Conservation (phyloP, 2,113 vertebrate species). For the Edolisoma coerulescens region DNA sequence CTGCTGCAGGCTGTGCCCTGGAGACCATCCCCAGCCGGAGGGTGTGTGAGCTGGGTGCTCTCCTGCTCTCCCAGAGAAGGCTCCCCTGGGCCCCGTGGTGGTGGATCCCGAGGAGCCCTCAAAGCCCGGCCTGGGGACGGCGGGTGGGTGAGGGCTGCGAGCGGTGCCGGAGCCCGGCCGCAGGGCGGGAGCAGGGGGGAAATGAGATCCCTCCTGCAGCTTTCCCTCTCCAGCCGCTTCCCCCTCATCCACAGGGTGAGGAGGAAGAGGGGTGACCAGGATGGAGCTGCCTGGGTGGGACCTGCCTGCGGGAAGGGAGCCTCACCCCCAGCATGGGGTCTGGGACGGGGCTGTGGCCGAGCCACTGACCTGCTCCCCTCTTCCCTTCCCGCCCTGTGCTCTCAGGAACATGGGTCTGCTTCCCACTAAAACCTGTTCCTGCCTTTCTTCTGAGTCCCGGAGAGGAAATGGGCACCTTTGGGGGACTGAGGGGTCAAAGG, state of each 20-base stretch:
- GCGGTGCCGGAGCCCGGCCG: rapidly evolving
- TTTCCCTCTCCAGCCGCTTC: background rate
- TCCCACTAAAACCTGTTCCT: background rate
- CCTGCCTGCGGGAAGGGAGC: background rate
- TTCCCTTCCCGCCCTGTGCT: background rate
- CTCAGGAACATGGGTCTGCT: background rate
- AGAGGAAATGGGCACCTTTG: background rate
- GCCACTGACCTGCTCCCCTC: background rate
- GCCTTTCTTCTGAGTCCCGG: background rate
- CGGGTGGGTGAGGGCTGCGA: background rate
- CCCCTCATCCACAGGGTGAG: background rate
- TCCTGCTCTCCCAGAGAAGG: rapidly evolving
- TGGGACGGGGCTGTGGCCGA: background rate
- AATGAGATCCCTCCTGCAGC: background rate
- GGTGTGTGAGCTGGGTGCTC: background rate
- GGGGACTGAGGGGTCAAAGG: background rate
- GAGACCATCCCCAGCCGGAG: too few species aligned
- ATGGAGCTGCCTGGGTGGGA: background rate
- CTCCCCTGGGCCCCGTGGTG: rapidly evolving
- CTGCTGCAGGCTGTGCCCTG: rapidly evolving
- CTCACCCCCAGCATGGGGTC: rapidly evolving
- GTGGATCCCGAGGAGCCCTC: background rate
- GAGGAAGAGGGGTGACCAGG: rapidly evolving
- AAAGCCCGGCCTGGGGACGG: rapidly evolving
- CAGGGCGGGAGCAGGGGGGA: background rate